These are phyloP conservation scores for Erpobdella octoculata DNA, from an alignment of 2,888 invertebrate species.

Conservation along the genomic window DNA sequence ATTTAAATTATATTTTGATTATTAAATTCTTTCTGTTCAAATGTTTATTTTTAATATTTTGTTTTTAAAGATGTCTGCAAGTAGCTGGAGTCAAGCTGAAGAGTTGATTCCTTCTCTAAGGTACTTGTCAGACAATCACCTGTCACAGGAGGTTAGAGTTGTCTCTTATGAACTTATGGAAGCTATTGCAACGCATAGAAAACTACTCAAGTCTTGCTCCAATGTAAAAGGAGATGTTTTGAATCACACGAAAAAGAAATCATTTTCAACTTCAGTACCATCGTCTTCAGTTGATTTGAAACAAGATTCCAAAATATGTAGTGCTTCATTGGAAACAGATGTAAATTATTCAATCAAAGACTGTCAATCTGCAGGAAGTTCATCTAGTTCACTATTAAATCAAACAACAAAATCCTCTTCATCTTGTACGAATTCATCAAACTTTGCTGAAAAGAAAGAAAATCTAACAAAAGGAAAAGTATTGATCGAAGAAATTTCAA, in stretches of 20 bases:
- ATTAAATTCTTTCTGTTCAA: background rate
- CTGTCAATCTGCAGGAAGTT: background rate
- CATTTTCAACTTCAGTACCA: no score
- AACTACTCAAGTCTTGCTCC: no score
- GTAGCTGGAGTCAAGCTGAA: background rate
- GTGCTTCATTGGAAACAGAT: background rate
- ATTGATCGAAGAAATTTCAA: background rate
- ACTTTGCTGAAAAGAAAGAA: no score
- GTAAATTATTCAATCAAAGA: background rate
- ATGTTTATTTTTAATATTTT: background rate
- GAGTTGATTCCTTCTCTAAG: background rate
- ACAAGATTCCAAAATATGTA: background rate
- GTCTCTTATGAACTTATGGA: conserved; percentile 15
- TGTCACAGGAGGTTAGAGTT: background rate
- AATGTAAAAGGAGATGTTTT: no score
- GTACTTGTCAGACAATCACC: background rate
- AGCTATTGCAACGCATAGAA: background rate
- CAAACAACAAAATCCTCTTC: no score
- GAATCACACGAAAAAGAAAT: no score
- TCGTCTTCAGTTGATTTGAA: no score
- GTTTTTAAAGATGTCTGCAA: background rate
- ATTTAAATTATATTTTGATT: background rate
- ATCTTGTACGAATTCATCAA: no score
- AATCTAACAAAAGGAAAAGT: no score
- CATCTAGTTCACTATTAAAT: no score